Base-by-base conservation (phyloP, 2,113 vertebrate genomes). In the Mus pahari region DNA sequence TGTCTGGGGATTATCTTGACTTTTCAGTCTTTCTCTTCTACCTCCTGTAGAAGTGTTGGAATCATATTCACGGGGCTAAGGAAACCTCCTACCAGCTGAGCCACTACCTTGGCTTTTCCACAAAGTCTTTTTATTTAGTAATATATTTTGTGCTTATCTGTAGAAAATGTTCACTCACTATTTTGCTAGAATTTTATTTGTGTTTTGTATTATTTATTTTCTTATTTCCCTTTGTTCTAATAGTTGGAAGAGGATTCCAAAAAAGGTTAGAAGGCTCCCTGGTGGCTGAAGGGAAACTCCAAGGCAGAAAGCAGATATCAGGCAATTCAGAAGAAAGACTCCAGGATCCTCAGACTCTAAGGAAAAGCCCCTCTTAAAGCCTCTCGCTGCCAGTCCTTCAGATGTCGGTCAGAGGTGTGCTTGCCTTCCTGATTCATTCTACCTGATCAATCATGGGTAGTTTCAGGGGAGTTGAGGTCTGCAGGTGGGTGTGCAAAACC, bases 161-260 rank as follows among this genome's bases (percentile, higher is more conserved):
- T 74, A 89, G 87, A 11, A 78, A 62, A 48, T 60, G 26, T 28
- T 66, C 36, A 71, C 70, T 92, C 91, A 96, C 33, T 92, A 90
- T 11, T n/a, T 86, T 26, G 3, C 33, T 81, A 12, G 20, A 89
- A 66, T 75, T 96, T 86, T 86, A 81, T 31, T 17, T 39, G 5
- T 9, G 4, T 89, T 24, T 55, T 50, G 14, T 42, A 82, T n/a
- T 88, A 45, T 55, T 68, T 68, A 50, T 88, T 92, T 55, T 75
- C 17, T 10, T 33, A 9, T 55, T 92, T 92, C 45, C 10, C 5
- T 82, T 86, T n/a, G 31, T 66, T 13, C 33, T 10, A 33, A 42
- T 42, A 20, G 17, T 26, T 60, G 16, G 24, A 10, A 19, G 20
- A 66, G 1, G 75, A 36, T 10, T 66, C 48, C n/a, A 26, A 12